Evolutionary conservation across 2,113 vertebrate genomes (phyloP), one percentile per base, ranked within the genome.

Genomic region (Neolamprologus sp.): DNA sequence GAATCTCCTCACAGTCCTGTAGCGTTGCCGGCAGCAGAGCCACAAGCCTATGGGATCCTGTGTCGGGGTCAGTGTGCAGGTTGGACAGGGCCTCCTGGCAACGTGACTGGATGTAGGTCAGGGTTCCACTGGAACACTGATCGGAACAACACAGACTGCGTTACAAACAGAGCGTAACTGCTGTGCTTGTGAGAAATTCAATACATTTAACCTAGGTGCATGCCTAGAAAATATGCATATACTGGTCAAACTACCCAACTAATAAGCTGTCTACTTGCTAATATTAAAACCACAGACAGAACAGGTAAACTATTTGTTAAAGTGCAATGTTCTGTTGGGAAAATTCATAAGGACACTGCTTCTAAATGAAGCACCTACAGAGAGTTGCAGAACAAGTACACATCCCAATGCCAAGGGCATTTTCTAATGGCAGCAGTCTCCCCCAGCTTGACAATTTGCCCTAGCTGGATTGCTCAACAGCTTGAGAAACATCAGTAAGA

Each of bases 1-100:
- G 98, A 93, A 98, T 98, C 95, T 98, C 98, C 96, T 99, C 98
- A 82, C 94, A 97, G 96, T 96, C 95, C 87, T 97, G 97, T 89
- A 99, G 91, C 80, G 96, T 95, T 17, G 90, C 91, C 33, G 96
- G 93, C 85, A 97, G 97, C 82, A 98, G 91, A 33, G 97, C 97
- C 86, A 96, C 96, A 95, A 99, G 89, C 89, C 95, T 96, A 81
- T 96, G 94, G 55, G 90, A 89, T 37, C 90, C 94, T 1, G 94
- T 95, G 79, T 96, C 95, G 1, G 95, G 90, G 83, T 96, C 96
- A 2, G 92, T 94, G 23, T 90, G 91, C 71, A 99, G 91, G 94
- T 99, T 98, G 90, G 97, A 96, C 92, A 99, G 95, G 17, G 98
- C 98, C 90, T 97, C 81, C 60, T 96, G 95, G 94, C 98, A 98